These are phyloP conservation scores for Alsophila aescularia DNA, from an alignment of 2,888 invertebrate species.

Conservation along the genomic window DNA sequence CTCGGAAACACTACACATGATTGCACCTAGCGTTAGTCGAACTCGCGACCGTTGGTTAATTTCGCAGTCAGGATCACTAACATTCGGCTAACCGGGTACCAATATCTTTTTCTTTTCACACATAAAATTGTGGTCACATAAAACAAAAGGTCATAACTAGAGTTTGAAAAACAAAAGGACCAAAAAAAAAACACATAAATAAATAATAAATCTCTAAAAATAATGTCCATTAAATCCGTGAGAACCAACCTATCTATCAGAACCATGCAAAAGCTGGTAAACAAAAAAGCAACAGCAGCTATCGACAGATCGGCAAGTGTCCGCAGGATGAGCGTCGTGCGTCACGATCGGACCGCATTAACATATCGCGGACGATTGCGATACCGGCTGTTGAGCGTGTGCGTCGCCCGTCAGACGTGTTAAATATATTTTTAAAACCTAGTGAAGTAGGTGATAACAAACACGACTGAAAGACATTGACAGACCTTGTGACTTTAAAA, in stretches of 20 bases:
- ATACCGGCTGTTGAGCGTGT: slow-evolving; percentile 47
- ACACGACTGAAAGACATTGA: no score
- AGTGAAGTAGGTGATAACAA: no score
- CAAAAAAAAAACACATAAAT: no score
- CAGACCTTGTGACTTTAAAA: no score
- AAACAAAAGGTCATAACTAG: neutral
- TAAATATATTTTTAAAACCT: slow-evolving; percentile 5
- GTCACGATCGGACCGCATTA: slow-evolving; percentile 81
- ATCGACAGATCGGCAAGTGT: slow-evolving; percentile 54
- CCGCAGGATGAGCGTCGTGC: slow-evolving; percentile 74
- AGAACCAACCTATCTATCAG: neutral
- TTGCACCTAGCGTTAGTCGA: no score
- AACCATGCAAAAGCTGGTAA: neutral
- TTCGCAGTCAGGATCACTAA: no score
- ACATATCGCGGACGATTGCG: slow-evolving; percentile 78
- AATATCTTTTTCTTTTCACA: no score
- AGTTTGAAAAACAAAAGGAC: no score
- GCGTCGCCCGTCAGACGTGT: slow-evolving; percentile 22
- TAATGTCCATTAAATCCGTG: neutral
- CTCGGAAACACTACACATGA: no score
- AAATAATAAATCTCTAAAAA: neutral
- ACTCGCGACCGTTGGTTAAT: no score
- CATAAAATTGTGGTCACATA: no score
- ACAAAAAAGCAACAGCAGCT: slow-evolving; percentile 7
- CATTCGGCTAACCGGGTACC: no score